A percentile compares a stretch with the other conserved stretches of the same genome.
phyloP scores from a whole-genome alignment of 2,797 vertebrate species.

The Denticeps clupeoides region DNA sequence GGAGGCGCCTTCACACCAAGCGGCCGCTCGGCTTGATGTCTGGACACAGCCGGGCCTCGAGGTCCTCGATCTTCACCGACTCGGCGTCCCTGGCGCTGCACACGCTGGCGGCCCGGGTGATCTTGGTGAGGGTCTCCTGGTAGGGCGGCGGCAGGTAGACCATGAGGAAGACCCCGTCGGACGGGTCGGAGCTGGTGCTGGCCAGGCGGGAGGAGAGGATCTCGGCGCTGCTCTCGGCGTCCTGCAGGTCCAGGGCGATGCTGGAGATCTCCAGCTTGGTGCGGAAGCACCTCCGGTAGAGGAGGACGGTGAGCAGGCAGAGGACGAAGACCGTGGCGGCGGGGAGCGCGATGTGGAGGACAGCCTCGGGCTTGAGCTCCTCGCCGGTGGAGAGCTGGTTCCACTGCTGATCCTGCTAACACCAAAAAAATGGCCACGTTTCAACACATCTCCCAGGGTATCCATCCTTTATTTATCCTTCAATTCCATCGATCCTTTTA shows the following conservation, averaged over 20 bases:
- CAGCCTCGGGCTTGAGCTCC: constrained; percentile 27
- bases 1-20: constrained; percentile 45
- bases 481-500: too few species aligned
- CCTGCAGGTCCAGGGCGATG: constrained; percentile 44
- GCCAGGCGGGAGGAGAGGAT: constrained; percentile 50
- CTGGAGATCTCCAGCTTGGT: constrained; percentile 42
- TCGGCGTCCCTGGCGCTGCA: constrained; percentile 52
- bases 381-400: constrained; percentile 28
- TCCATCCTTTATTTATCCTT: background rate
- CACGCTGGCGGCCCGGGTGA: constrained; percentile 50
- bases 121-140: constrained; percentile 70
- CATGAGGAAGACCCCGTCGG: constrained; percentile 58
- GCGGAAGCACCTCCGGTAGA: constrained; percentile 34
- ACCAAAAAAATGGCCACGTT: background rate
- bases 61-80: constrained; percentile 45
- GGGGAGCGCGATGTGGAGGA: constrained; percentile 41
- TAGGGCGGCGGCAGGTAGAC: constrained; percentile 71
- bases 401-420: constrained; percentile 40
- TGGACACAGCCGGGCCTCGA: constrained; percentile 49
- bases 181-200: constrained; percentile 51
- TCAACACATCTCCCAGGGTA: background rate
- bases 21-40: constrained; percentile 36
- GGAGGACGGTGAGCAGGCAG: constrained; percentile 28
- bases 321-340: constrained; percentile 34
- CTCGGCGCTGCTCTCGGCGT: constrained; percentile 39